Evolutionary conservation across 2,888 invertebrate genomes (phyloP).

Genomic region (Leptogaster cylindrica): DNA sequence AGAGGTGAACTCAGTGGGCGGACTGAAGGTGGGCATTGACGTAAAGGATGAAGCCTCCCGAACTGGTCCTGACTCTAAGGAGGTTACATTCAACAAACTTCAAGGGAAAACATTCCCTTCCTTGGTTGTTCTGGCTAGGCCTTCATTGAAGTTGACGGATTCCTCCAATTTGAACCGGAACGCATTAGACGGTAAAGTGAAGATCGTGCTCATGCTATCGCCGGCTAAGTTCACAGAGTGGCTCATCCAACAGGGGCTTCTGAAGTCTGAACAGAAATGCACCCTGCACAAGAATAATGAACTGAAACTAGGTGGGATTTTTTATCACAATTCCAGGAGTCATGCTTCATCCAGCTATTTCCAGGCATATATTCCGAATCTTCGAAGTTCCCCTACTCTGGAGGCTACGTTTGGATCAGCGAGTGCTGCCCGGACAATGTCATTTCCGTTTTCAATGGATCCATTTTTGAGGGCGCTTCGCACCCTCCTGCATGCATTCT

Average conservation of each 20-base stretch:
- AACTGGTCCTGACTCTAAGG: constrained; percentile 72
- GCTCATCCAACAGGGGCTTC: constrained; percentile 84
- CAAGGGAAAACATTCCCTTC: constrained; percentile 85
- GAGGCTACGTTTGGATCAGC: constrained; percentile 91
- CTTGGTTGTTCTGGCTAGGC: constrained; percentile 81
- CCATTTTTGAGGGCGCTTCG: constrained; percentile 84
- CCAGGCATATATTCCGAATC: constrained; percentile 84
- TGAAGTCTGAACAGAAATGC: constrained; percentile 81
- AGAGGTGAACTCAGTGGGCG: constrained; percentile 75
- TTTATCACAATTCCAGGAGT: neutral
- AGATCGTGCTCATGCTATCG: constrained; percentile 79
- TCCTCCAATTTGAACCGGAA: constrained; percentile 67
- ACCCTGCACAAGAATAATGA: constrained; percentile 71
- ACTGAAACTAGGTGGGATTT: constrained; percentile 71
- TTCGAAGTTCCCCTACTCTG: constrained; percentile 83
- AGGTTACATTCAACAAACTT: constrained; percentile 78
- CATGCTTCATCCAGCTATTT: neutral
- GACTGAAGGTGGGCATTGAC: constrained; percentile 70
- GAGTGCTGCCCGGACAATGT: constrained; percentile 85
- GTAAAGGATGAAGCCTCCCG: constrained; percentile 64
- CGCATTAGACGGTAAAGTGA: constrained; percentile 78
- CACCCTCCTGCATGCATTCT: constrained; percentile 83
- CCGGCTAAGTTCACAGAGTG: constrained; percentile 89
- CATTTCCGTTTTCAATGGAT: constrained; percentile 86
- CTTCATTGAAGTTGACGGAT: constrained; percentile 77